Evolutionary conservation across 2,888 invertebrate species (phyloP).

Genomic region (Conchocele bisecta): DNA sequence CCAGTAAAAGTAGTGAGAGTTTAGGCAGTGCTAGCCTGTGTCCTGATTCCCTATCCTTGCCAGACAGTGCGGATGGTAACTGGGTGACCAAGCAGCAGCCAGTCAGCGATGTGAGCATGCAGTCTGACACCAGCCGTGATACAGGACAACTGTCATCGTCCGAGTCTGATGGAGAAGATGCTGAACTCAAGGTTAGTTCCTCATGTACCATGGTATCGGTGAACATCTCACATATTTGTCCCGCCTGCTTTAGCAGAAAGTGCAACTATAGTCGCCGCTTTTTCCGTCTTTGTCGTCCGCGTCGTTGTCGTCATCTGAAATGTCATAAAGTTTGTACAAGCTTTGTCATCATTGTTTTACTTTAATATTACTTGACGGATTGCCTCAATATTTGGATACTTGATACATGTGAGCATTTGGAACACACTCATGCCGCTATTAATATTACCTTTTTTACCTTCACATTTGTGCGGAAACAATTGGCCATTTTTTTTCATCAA

Average conservation of each 20-base stretch:
- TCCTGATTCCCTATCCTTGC: constrained; percentile 19
- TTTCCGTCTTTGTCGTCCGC: too few relatives aligned
- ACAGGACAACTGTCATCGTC: constrained; percentile 58
- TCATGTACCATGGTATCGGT: not conserved
- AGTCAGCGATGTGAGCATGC: constrained; percentile 60
- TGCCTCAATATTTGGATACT: too few relatives aligned
- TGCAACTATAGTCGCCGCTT: too few relatives aligned
- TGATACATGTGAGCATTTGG: too few relatives aligned
- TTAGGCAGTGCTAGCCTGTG: constrained; percentile 21
- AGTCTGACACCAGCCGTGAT: constrained; percentile 58
- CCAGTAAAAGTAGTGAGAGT: constrained; percentile 37
- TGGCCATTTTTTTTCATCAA: too few relatives aligned
- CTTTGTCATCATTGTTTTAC: too few relatives aligned
- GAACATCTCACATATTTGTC: not conserved
- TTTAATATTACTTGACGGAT: too few relatives aligned
- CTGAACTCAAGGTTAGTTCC: constrained; percentile 57
- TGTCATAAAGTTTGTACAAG: too few relatives aligned
- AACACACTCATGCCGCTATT: too few relatives aligned
- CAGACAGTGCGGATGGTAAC: constrained; percentile 32
- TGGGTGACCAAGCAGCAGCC: constrained; percentile 47
- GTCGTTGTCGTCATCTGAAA: too few relatives aligned
- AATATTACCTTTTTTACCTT: too few relatives aligned
- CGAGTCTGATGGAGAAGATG: constrained; percentile 66
- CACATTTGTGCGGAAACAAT: too few relatives aligned
- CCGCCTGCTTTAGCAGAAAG: not conserved